phyloP scores from a whole-genome alignment of 2,888 invertebrate genomes.

The Folsomia candida region DNA sequence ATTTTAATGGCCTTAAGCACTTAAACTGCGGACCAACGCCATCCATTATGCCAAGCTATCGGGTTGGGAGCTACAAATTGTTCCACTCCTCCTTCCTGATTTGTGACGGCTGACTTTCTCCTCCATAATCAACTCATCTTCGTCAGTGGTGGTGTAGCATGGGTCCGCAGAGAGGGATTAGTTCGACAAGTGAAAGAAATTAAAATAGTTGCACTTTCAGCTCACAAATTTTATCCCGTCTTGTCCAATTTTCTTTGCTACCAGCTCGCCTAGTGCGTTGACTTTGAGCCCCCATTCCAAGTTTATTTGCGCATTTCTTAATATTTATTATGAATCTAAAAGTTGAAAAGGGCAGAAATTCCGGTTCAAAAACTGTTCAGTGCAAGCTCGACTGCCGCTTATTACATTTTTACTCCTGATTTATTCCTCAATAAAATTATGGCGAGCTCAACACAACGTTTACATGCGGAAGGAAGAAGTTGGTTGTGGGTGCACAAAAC shows the following conservation, averaged over 20 bases:
- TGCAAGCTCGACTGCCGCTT: not conserved
- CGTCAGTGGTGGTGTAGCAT: not conserved
- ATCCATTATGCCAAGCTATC: not conserved
- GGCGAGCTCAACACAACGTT: not conserved
- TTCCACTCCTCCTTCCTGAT: not conserved
- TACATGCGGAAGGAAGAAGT: too few species aligned
- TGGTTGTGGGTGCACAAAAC: not conserved
- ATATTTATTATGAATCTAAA: not conserved
- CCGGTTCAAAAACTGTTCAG: not conserved
- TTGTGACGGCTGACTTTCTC: not conserved
- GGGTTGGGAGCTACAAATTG: not conserved
- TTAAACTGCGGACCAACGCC: not conserved
- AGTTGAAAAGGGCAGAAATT: not conserved
- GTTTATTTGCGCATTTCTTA: not conserved
- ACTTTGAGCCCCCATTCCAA: not conserved
- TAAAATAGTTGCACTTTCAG: not conserved
- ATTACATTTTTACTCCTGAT: constrained; percentile 16
- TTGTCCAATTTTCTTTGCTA: not conserved
- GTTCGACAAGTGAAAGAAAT: not conserved
- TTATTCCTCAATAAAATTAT: constrained; percentile 9
- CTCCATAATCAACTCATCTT: not conserved
- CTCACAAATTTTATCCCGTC: not conserved
- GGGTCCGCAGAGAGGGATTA: not conserved
- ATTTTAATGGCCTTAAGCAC: constrained; percentile 11
- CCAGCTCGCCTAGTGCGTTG: not conserved